Evolutionary conservation across 2,113 vertebrate species (phyloP), one percentile per base, ranked within the genome.

Genomic region (Otocyon megalotis): DNA sequence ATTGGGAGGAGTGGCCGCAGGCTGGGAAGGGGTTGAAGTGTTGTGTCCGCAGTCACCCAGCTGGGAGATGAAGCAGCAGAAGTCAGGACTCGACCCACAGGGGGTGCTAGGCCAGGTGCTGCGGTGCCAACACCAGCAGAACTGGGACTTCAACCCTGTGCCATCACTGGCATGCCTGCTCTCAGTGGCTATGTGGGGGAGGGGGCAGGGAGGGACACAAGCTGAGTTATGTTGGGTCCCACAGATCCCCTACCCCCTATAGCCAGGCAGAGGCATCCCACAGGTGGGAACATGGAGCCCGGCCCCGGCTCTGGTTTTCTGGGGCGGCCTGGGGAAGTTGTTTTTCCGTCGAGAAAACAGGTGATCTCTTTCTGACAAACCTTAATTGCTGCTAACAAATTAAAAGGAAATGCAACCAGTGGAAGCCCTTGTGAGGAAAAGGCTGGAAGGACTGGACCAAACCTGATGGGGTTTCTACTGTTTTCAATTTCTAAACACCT

Each of bases 391-490:
- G 30, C 28, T 1, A 16, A 37, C 5, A 30, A 58, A 30, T 67
- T 67, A 11, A 50, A 37, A 50, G 43, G 4, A 17, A 5, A 74
- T 20, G 13, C 7, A 5, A 12, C 30, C 86, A 12, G 0, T 0
- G 32, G 5, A 19, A 74, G 30, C 48, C 8, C 6, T 0, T 11
- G 9, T 7, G n/a, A n/a, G 58, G 37, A 1, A 11, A 19, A 30
- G 37, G 22, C 9, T 2, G 28, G 62, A 7, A n/a, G 71, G 53
- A 11, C 3, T 0, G 3, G 77, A 28, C 24, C 53, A 5, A 4
- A 35, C 37, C 8, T 14, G 3, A 15, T 3, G 28, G 37, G 4
- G 15, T 20, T 19, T 2, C 10, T 2, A 6, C 0, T 0, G 4
- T 19, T 35, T 5, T 60, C 84, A 11, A 0, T 22, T 54, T 60